Base-by-base conservation (phyloP, 2,888 invertebrate species). In the Tenthredo notha region DNA sequence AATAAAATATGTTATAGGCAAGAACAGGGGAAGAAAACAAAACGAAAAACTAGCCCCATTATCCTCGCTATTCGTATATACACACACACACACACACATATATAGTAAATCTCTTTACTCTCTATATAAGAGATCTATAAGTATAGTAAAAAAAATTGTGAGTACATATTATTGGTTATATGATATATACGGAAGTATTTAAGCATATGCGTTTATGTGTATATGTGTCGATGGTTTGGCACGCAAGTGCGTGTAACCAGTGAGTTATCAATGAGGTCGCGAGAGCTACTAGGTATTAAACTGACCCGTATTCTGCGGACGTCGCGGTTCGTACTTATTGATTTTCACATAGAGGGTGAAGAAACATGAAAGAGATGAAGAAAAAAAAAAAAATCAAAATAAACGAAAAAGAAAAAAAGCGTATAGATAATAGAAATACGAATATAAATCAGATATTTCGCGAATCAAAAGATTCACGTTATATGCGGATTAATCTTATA, bases 101-200 rank as follows among this genome's bases (percentile, higher is more conserved):
- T 5, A 18, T 18, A 54, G 54, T 6, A 58, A 21, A 21, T 58
- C 21, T 58, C n/a, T 58, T 5, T 58, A 1, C 21, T n/a, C 21
- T 15, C 15, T 15, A 9, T 15, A 9, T 12, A 2, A n/a, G n/a
- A 58, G 58, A 21, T 58, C 18, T 58, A 7, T n/a, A n/a, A n/a
- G n/a, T n/a, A n/a, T n/a, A 58, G 58, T 58, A 21, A n/a, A 58
- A n/a, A 58, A 61, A 61, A 61, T 61, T 61, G 61, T 61, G 61
- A 25, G 9, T 25, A 61, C 10, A n/a, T n/a, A 18, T 50, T n/a
- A 18, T 50, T n/a, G 18, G 18, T 50, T 50, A 50, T 6, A 50
- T 5, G n/a, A 50, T 50, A 50, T 50, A 50, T n/a, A 18, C 50
- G 50, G 50, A 50, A n/a, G 50, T 47, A 47, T 50, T 50, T n/a